phyloP scores from a whole-genome alignment of 2,888 invertebrate genomes.

The Agonopterix subpropinquella region DNA sequence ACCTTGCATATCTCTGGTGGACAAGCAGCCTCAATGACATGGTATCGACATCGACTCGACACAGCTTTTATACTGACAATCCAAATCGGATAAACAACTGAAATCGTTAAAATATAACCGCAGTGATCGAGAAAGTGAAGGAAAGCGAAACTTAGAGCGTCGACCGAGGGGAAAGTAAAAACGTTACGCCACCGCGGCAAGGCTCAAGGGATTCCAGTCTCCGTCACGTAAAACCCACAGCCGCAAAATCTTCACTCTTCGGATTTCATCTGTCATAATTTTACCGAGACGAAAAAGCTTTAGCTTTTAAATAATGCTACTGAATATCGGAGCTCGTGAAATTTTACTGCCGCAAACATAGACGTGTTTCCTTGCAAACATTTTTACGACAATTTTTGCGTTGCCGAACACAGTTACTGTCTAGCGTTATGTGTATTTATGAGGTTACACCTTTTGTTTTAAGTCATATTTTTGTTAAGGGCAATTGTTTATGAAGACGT shows the following conservation, averaged over 20 bases:
- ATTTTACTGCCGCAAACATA: slow-evolving; percentile 30
- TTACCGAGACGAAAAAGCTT: slow-evolving; percentile 31
- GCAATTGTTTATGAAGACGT: slow-evolving; percentile 3
- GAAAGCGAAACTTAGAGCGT: slow-evolving; percentile 23
- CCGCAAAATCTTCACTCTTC: slow-evolving; percentile 49
- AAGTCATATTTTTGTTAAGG: slow-evolving; percentile 21
- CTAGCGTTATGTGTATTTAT: slow-evolving; percentile 38
- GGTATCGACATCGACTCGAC: too few relatives aligned
- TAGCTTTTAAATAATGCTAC: slow-evolving; percentile 21
- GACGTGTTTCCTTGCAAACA: slow-evolving; percentile 19
- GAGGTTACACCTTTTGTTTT: slow-evolving; percentile 30
- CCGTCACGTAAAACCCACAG: slow-evolving; percentile 43
- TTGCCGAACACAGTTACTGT: slow-evolving; percentile 24
- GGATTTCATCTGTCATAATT: slow-evolving; percentile 64
- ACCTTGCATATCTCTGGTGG: too few relatives aligned
- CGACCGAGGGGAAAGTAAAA: slow-evolving; percentile 15
- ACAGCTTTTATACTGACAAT: too few relatives aligned
- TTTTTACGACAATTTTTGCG: slow-evolving; percentile 38
- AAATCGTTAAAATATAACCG: slow-evolving; percentile 1
- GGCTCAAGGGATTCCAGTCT: slow-evolving; percentile 58
- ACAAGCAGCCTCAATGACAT: too few relatives aligned
- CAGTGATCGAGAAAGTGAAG: slow-evolving; percentile 3
- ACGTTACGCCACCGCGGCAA: slow-evolving; percentile 24
- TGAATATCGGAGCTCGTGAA: slow-evolving; percentile 25
- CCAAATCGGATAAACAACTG: background rate